These are phyloP conservation scores for Halichoeres trimaculatus DNA, from an alignment of 2,113 vertebrate species.

Conservation along the genomic window DNA sequence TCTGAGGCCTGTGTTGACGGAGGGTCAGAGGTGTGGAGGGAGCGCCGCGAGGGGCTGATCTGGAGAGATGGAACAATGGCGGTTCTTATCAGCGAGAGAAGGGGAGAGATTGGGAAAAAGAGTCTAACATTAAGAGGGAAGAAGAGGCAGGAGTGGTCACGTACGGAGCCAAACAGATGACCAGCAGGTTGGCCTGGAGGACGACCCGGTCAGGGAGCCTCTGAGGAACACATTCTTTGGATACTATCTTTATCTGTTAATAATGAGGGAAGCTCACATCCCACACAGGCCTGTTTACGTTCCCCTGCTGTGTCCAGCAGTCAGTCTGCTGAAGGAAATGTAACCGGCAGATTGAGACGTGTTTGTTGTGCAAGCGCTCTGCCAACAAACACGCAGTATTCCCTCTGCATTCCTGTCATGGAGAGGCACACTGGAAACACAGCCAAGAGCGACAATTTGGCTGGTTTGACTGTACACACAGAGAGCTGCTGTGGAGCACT, in stretches of 20 bases:
- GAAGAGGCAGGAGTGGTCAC: constrained; percentile 12
- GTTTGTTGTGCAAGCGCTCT: constrained; percentile 43
- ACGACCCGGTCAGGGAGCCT: constrained; percentile 36
- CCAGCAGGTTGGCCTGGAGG: constrained; percentile 36
- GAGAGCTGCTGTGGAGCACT: constrained; percentile 40
- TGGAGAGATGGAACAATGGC: constrained; percentile 56
- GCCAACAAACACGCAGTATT: constrained; percentile 45
- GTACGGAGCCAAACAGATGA: neutral
- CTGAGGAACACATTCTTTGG: constrained; percentile 56
- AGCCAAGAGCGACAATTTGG: constrained; percentile 64
- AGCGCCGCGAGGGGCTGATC: constrained; percentile 34
- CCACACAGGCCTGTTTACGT: constrained; percentile 53
- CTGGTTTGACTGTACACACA: constrained; percentile 39
- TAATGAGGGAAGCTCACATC: constrained; percentile 50
- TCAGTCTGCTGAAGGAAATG: constrained; percentile 33
- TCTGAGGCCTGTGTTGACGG: constrained; percentile 36
- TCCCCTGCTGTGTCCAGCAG: constrained; percentile 34
- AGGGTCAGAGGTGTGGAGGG: constrained; percentile 64
- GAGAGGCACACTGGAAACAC: constrained; percentile 29
- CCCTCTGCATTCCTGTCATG: constrained; percentile 56
- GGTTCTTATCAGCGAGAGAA: constrained; percentile 63
- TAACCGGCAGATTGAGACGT: constrained; percentile 36
- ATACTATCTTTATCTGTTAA: constrained; percentile 62
- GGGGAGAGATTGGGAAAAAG: constrained; percentile 1
- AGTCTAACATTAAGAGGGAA: constrained; percentile 1